These are phyloP conservation scores for Heliornis fulica DNA, from an alignment of 2,113 vertebrate species.

Conservation along the genomic window DNA sequence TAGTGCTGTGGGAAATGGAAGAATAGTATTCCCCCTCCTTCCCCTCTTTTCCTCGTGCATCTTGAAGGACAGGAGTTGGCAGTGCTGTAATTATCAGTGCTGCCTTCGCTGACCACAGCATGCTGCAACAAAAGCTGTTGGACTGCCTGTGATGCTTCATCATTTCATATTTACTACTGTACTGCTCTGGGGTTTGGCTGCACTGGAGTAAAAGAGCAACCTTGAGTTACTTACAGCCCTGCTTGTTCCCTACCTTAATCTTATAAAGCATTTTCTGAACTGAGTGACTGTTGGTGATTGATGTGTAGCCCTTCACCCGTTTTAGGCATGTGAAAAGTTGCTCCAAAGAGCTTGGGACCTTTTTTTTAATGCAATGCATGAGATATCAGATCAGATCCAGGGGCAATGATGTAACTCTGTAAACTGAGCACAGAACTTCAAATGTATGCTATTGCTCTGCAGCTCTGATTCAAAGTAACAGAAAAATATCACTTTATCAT, in stretches of 20 bases:
- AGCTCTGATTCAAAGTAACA: neutral
- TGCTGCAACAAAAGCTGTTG: neutral
- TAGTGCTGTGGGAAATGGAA: neutral
- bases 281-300: neutral
- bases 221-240: neutral
- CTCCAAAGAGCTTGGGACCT: neutral
- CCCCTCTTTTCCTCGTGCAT: neutral
- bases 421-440: neutral
- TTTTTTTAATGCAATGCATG: neutral
- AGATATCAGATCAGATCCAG: neutral
- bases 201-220: neutral
- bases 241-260: neutral
- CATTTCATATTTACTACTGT: neutral
- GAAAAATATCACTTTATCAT: neutral
- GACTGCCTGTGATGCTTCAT: neutral
- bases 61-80: neutral
- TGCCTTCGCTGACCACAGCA: neutral
- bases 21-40: neutral
- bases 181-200: neutral
- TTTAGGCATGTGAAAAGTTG: neutral
- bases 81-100: neutral
- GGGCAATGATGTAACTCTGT: neutral
- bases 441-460: accelerated
- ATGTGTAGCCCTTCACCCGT: neutral
- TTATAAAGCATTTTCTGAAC: neutral